These are phyloP conservation scores for Acrossocheilus wenchowensis DNA, from an alignment of 2,797 vertebrate genomes.

Conservation along the genomic window DNA sequence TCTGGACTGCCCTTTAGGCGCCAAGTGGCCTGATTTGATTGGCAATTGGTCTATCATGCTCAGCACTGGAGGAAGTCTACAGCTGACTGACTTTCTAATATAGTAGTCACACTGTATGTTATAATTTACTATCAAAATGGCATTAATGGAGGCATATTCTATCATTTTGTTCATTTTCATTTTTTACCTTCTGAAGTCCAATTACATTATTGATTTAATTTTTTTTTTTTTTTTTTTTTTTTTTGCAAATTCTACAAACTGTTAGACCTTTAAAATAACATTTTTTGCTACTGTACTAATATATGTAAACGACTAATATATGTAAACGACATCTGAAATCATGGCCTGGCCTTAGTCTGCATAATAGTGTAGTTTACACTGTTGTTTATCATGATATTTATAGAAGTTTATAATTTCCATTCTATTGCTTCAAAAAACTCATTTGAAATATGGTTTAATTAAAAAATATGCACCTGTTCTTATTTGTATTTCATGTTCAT, in stretches of 20 bases:
- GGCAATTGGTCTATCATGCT: constrained; percentile 54
- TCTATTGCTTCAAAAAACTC: background rate
- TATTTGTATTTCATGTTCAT: background rate
- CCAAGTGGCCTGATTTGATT: constrained; percentile 64
- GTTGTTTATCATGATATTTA: background rate
- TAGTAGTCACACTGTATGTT: background rate
- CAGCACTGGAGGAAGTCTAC: constrained; percentile 35
- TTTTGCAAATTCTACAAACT: background rate
- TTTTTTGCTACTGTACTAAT: background rate
- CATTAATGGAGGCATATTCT: background rate
- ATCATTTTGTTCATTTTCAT: background rate
- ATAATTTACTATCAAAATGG: background rate
- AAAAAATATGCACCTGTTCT: background rate
- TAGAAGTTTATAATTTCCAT: background rate
- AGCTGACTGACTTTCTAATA: background rate
- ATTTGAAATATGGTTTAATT: background rate
- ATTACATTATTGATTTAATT: background rate
- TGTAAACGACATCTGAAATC: background rate
- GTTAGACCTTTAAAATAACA: background rate
- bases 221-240: no score
- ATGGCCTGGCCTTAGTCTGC: background rate
- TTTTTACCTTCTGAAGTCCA: no score
- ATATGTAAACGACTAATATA: background rate
- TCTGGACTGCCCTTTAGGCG: constrained; percentile 59
- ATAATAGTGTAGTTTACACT: background rate